Percentiles rank a stretch among this genome's conserved stretches.
These are phyloP conservation scores for Jacana jacana DNA, from an alignment of 2,113 vertebrate genomes.

Conservation along the genomic window DNA sequence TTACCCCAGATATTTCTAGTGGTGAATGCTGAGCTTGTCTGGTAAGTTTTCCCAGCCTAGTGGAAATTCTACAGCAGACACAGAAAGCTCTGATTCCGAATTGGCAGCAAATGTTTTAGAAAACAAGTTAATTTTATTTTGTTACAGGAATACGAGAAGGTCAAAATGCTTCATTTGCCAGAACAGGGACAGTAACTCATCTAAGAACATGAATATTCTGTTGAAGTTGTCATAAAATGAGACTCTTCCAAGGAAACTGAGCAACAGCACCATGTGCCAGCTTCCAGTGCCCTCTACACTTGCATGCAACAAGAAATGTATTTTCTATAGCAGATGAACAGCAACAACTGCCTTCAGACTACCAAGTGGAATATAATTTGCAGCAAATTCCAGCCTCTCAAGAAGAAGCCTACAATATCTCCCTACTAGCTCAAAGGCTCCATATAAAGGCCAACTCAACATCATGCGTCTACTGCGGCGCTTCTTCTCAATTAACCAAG, in stretches of 20 bases:
- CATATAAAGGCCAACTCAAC: background rate
- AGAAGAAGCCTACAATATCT: background rate
- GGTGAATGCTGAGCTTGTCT: conserved; percentile 53
- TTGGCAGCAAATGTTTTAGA: conserved; percentile 26
- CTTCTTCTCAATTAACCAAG: conserved; percentile 36
- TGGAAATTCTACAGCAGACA: conserved; percentile 42
- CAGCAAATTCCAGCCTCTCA: background rate
- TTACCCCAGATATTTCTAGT: background rate
- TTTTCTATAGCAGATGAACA: background rate
- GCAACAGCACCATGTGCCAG: background rate
- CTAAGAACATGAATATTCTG: conserved; percentile 2
- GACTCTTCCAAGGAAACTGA: conserved; percentile 3
- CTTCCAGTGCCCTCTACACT: background rate
- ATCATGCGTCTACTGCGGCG: background rate
- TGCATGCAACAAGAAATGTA: background rate
- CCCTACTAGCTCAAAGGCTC: background rate
- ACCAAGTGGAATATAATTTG: background rate
- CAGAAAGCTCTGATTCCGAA: conserved; percentile 46
- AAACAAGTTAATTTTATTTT: conserved; percentile 47
- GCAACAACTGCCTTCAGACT: background rate
- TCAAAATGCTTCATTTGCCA: conserved; percentile 34
- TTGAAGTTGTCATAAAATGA: conserved; percentile 15
- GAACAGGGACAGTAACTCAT: conserved; percentile 22
- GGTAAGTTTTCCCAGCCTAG: background rate
- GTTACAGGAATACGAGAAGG: background rate